Evolutionary conservation across 2,797 vertebrate genomes (phyloP).

Genomic region (Alectoris magna): DNA sequence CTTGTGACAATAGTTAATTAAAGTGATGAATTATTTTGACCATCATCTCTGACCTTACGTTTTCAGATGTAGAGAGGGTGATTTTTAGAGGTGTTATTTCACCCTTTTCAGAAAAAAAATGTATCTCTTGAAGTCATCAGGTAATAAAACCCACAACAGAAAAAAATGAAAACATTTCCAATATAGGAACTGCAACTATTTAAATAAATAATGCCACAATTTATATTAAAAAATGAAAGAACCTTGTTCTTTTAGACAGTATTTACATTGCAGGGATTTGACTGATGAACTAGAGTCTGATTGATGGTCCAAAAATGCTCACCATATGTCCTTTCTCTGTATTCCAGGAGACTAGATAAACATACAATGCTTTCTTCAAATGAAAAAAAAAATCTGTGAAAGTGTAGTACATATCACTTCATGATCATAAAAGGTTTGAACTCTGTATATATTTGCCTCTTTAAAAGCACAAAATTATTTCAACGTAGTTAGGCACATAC

Average conservation of each 20-base stretch:
- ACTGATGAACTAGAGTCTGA: slow-evolving; percentile 23
- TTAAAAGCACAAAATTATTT: neutral
- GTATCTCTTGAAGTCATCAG: neutral
- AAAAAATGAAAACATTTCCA: neutral
- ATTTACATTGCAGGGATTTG: slow-evolving; percentile 43
- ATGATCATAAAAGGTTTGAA: slow-evolving; percentile 20
- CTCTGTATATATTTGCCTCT: neutral
- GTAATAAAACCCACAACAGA: neutral
- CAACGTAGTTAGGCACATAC: neutral
- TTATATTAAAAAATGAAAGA: neutral
- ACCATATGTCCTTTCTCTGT: slow-evolving; percentile 34
- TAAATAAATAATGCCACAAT: slow-evolving; percentile 26
- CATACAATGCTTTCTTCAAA: slow-evolving; percentile 2
- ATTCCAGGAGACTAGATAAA: slow-evolving; percentile 55
- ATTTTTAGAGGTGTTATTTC: neutral
- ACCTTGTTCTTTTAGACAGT: neutral
- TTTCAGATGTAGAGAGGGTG: neutral
- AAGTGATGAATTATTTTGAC: neutral
- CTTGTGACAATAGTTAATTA: neutral
- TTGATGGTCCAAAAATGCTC: slow-evolving; percentile 52
- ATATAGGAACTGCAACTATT: neutral
- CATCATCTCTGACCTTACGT: neutral
- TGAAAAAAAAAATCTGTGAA: slow-evolving; percentile 10
- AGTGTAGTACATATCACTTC: neutral
- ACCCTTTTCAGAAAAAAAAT: neutral